Base-by-base conservation (phyloP, 2,113 vertebrate genomes). In the Aplodontia rufa region DNA sequence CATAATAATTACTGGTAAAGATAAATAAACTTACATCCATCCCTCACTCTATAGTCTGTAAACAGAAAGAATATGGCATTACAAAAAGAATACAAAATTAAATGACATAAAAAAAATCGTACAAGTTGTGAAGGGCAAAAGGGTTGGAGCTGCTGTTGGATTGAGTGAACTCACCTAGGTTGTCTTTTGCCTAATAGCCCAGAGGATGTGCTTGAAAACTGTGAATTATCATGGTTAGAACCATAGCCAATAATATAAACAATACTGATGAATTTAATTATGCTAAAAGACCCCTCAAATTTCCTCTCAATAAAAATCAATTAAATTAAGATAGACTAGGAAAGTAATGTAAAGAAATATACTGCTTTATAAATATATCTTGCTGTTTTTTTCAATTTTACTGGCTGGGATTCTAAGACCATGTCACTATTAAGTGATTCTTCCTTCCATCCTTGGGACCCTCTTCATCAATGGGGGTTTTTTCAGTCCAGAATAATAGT, bases 171-270 rank as follows among this genome's bases (percentile, higher is more conserved):
- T 60, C 30, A 64, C 55, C 35, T 68, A 79, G 78, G 69, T 49
- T 51, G 47, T 30, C 17, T 66, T 90, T 60, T 40, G 53, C 47
- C n/a, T 71, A 58, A 42, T 47, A 64, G 55, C 14, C 68, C 12
- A 64, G 1, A 69, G 75, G 49, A 17, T 32, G 11, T 69, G 20
- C 42, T 88, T 66, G 53, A 76, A 28, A 16, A 30, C 40, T 55
- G 60, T 40, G 74, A 86, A 75, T 68, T 93, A 64, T 71, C 79
- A 58, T 90, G 40, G 10, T 93, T 75, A 79, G 47, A 83, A 6
- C 35, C 82, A 71, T 66, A 71, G 68, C 81, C 60, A 96, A 86
- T 93, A 93, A 60, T 68, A 64, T 87, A 8, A 87, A 87, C 6
- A 79, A 94, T 28, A 28, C 9, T n/a, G 14, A 89, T 89, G 37